A percentile compares a stretch with the other conserved stretches of the same genome.
These are phyloP conservation scores for Chaetodon trifascialis DNA, from an alignment of 2,113 vertebrate species.

Conservation along the genomic window DNA sequence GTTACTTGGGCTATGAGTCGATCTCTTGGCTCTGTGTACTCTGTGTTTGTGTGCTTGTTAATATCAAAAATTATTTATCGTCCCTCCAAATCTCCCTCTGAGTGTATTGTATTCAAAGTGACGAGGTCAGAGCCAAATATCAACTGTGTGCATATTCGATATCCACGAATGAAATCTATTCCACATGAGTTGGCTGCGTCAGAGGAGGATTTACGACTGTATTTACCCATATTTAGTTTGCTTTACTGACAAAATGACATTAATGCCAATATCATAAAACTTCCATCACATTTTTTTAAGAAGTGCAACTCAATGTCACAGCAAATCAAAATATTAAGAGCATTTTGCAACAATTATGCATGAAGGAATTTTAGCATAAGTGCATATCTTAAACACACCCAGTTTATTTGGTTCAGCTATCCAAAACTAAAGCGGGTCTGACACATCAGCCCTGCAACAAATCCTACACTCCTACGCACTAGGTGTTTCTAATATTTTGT, in stretches of 20 bases:
- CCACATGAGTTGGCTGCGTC: slow-evolving; percentile 49
- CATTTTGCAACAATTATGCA: not conserved
- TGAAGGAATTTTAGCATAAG: not conserved
- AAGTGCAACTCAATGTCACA: slow-evolving; percentile 14
- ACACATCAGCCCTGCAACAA: not conserved
- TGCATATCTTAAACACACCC: not conserved
- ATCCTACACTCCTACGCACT: not conserved
- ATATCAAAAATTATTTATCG: slow-evolving; percentile 7
- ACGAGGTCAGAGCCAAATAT: slow-evolving; percentile 28
- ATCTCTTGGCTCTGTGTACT: slow-evolving; percentile 3
- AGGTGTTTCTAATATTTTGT: not conserved
- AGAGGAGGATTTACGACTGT: slow-evolving; percentile 38
- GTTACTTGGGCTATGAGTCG: not conserved
- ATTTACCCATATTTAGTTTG: not conserved
- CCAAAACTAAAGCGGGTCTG: not conserved
- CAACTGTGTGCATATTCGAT: slow-evolving; percentile 20
- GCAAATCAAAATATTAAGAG: slow-evolving; percentile 19
- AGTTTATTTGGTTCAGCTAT: not conserved
- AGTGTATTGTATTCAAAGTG: slow-evolving; percentile 4
- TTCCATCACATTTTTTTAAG: not conserved
- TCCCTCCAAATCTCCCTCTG: slow-evolving; percentile 17
- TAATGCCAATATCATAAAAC: not conserved
- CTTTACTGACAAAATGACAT: not conserved
- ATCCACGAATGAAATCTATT: slow-evolving; percentile 42
- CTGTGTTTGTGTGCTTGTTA: slow-evolving; percentile 2